phyloP scores from a whole-genome alignment of 2,113 vertebrate genomes.

The Lophotis ruficrista region DNA sequence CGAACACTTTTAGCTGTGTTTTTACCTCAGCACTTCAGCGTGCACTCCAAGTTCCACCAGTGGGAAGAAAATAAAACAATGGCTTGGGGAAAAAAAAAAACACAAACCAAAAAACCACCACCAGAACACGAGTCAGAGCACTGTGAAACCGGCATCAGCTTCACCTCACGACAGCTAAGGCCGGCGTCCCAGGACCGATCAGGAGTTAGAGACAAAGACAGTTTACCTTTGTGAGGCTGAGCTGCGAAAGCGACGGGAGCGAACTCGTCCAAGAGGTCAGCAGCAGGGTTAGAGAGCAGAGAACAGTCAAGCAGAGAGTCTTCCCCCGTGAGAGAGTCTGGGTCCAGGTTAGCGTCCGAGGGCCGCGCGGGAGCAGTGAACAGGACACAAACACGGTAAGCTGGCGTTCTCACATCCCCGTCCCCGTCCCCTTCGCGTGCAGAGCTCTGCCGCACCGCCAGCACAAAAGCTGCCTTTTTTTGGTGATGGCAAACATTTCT shows the following conservation, averaged over 20 bases:
- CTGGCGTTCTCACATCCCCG: neutral
- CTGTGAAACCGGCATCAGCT: accelerated
- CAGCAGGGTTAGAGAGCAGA: slow-evolving; percentile 88
- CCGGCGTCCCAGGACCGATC: accelerated
- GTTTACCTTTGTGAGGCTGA: slow-evolving; percentile 89
- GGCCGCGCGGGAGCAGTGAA: slow-evolving; percentile 57
- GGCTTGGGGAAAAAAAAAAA: too few species aligned
- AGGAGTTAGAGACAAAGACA: neutral
- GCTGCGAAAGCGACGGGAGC: slow-evolving; percentile 84
- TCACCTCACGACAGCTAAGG: accelerated
- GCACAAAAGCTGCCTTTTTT: neutral
- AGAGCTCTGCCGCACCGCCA: neutral
- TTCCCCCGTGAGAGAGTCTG: slow-evolving; percentile 90
- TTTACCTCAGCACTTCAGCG: neutral
- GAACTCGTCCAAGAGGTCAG: slow-evolving; percentile 91
- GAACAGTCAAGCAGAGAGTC: slow-evolving; percentile 91
- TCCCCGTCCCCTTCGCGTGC: accelerated
- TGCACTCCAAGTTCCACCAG: neutral
- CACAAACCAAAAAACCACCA: neutral
- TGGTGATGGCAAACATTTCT: neutral
- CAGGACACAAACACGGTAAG: slow-evolving; percentile 63
- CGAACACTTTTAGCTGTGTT: neutral
- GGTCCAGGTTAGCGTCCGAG: slow-evolving; percentile 58
- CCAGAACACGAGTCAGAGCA: neutral
- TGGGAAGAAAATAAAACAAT: neutral